Conservation (phyloP, 2,888 invertebrate species). For the Hypselothyrea guttata region DNA sequence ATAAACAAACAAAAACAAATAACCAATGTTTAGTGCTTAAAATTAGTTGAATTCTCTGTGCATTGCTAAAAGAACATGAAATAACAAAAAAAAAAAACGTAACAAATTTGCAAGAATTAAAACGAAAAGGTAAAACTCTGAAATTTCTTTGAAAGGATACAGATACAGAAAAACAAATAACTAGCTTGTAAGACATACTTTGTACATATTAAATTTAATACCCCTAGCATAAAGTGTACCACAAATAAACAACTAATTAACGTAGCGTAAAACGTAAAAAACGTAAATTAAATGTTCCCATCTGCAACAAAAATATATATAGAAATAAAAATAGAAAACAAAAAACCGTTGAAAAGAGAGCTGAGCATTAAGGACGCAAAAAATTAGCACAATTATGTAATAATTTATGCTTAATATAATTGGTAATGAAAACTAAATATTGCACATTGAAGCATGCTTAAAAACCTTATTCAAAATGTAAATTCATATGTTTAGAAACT, state of each 20-base stretch:
- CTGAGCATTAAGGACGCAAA: constrained; percentile 25
- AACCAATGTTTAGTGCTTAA: constrained; percentile 70
- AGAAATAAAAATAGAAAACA: constrained; percentile 11
- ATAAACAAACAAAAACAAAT: constrained; percentile 32
- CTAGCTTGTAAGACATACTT: constrained; percentile 58
- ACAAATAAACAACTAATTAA: constrained; percentile 48
- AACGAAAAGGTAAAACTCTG: constrained; percentile 11
- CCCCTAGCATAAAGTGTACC: constrained; percentile 59
- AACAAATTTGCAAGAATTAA: neutral
- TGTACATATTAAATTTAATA: constrained; percentile 70
- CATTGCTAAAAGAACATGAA: constrained; percentile 33
- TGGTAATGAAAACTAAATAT: constrained; percentile 34
- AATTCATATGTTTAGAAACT: constrained; percentile 32
- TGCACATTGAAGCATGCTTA: constrained; percentile 51
- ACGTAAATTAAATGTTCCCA: constrained; percentile 57
- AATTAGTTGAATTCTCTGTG: constrained; percentile 69
- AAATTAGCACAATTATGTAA: constrained; percentile 70
- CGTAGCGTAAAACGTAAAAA: constrained; percentile 23
- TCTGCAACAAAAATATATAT: too few species aligned
- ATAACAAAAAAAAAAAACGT: constrained; percentile 15
- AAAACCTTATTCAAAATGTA: constrained; percentile 19
- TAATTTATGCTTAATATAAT: constrained; percentile 69
- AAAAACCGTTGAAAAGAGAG: constrained; percentile 14
- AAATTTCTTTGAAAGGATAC: constrained; percentile 52
- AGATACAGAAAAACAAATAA: constrained; percentile 12